Conservation (phyloP, 2,888 invertebrate species). For the Allacma fusca region DNA sequence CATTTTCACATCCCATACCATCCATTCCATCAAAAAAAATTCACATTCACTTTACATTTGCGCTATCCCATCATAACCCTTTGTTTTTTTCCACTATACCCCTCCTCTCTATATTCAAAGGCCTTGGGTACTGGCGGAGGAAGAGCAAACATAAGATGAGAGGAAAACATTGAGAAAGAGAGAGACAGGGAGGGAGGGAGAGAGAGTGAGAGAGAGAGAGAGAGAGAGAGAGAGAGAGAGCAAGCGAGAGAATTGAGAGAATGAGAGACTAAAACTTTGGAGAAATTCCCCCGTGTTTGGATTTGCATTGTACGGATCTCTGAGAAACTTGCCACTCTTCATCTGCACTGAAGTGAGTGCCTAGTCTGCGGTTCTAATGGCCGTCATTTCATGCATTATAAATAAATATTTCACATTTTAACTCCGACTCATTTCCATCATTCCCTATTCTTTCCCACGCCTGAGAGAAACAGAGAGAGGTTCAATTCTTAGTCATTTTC, state of each 20-base stretch:
- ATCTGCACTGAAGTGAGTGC: constrained; percentile 41
- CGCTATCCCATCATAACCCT: constrained; percentile 39
- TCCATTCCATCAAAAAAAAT: constrained; percentile 42
- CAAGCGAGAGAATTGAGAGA: constrained; percentile 5
- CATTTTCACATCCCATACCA: constrained; percentile 13
- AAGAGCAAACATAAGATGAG: too few species aligned
- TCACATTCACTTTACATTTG: constrained; percentile 40
- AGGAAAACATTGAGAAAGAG: too few species aligned
- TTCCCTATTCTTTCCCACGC: constrained; percentile 18
- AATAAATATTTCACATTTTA: constrained; percentile 46
- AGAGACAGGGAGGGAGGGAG: not conserved
- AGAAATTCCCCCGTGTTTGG: constrained; percentile 37
- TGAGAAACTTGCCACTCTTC: constrained; percentile 30
- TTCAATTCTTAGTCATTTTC: constrained; percentile 28
- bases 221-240: not conserved
- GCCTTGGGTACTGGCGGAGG: too few species aligned
- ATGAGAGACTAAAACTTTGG: constrained; percentile 7
- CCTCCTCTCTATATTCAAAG: not conserved
- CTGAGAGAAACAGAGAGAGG: constrained; percentile 12
- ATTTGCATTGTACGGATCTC: constrained; percentile 33
- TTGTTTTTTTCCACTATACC: constrained; percentile 4
- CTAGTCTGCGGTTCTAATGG: constrained; percentile 47
- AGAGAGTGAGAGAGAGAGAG: not conserved
- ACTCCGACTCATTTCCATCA: constrained; percentile 40
- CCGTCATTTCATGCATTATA: constrained; percentile 45